Conservation (phyloP, 2,888 invertebrate genomes). For the Aspidapion aeneum region DNA sequence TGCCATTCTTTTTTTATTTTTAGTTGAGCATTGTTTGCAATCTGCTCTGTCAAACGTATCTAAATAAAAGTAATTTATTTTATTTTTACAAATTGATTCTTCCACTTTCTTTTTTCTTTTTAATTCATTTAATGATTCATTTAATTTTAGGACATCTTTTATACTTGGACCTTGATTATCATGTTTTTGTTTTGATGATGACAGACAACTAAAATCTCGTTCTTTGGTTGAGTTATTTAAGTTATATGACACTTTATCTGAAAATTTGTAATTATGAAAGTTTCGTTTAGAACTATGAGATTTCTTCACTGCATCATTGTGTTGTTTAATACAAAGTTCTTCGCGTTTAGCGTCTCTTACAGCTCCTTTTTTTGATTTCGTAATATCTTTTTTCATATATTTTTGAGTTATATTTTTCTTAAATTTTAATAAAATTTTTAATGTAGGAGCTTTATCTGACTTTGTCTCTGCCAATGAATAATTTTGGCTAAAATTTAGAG, state of each 20-base stretch:
- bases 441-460: background rate
- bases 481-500: background rate
- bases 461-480: background rate
- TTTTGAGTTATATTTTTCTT: conserved; percentile 17
- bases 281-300: background rate
- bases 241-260: background rate
- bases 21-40: conserved; percentile 21
- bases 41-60: conserved; percentile 5
- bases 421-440: conserved; percentile 13
- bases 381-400: conserved; percentile 6
- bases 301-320: conserved; percentile 18
- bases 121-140: conserved; percentile 12
- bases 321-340: conserved; percentile 19
- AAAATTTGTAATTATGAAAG: background rate
- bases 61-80: conserved; percentile 17
- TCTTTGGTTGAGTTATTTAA: background rate
- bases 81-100: conserved; percentile 8
- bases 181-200: background rate
- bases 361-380: conserved; percentile 13
- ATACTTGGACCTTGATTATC: background rate
- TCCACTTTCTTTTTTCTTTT: conserved; percentile 1
- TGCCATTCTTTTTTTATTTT: conserved; percentile 12
- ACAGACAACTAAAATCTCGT: background rate
- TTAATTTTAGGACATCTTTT: conserved; percentile 8
- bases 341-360: conserved; percentile 18